These are phyloP conservation scores for Drosophila eugracilis DNA, from an alignment of 1,140 invertebrate genomes.

Conservation along the genomic window DNA sequence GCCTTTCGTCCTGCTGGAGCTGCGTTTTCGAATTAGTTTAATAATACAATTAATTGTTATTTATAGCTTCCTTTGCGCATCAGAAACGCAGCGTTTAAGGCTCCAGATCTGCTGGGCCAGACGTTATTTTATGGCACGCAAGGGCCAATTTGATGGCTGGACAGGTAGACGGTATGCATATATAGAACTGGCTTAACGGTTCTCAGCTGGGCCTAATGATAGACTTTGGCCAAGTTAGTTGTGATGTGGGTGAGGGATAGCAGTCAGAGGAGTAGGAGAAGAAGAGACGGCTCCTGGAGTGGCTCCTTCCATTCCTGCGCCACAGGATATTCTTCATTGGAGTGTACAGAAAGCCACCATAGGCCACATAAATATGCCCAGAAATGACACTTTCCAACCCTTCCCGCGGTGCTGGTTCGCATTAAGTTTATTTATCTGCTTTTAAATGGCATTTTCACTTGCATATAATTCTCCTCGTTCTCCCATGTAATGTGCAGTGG, in stretches of 20 bases:
- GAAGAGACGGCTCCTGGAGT: conserved; percentile 1
- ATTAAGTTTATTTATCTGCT: conserved; percentile 80
- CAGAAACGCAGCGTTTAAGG: conserved; percentile 53
- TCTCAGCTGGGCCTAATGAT: conserved; percentile 49
- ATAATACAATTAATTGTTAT: conserved; percentile 83
- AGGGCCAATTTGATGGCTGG: conserved; percentile 11
- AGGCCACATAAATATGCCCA: conserved; percentile 32
- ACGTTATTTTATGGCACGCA: conserved; percentile 71
- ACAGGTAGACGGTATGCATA: conserved; percentile 25
- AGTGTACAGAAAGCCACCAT: not conserved
- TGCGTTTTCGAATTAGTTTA: conserved; percentile 70
- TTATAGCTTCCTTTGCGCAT: conserved; percentile 72
- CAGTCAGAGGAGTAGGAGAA: too few species aligned
- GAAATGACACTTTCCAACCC: conserved; percentile 34
- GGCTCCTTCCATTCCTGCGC: conserved; percentile 12
- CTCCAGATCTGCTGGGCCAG: conserved; percentile 26
- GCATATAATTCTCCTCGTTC: conserved; percentile 70
- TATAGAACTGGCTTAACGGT: conserved; percentile 63
- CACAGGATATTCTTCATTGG: conserved; percentile 20
- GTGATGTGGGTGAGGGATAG: conserved; percentile 29
- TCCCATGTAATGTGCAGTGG: conserved; percentile 75
- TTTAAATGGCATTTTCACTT: conserved; percentile 80
- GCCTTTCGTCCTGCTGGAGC: conserved; percentile 61
- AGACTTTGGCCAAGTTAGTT: conserved; percentile 18
- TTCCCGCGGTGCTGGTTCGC: conserved; percentile 52